Evolutionary conservation across 2,113 vertebrate genomes (phyloP), one percentile per base, ranked within the genome.

Genomic region (Anser brachyrhynchus): DNA sequence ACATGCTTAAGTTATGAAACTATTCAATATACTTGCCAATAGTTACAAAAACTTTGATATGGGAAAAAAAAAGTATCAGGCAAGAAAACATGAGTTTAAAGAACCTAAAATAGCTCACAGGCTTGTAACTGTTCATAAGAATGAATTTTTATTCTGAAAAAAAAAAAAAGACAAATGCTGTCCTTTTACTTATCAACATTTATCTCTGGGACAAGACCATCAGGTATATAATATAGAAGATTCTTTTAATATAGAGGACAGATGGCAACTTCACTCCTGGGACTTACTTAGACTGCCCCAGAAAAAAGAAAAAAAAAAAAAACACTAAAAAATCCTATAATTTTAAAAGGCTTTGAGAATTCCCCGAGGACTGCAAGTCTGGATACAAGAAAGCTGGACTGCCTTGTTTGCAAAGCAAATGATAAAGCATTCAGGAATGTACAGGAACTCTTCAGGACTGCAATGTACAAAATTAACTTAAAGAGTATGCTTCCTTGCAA

Each of bases 101-200:
- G 71, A 90, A 91, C 29, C 4, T 54, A 64, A 74, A 92, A 85
- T 25, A 90, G 18, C 80, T 96, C n/a, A 1, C 46, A 65, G 33
- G 59, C 89, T 90, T 33, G 3, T 33, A 76, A 84, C 26, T 69
- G 26, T 57, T 80, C 44, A 10, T 25, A 83, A 76, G 54, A 85
- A 76, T 78, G 21, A 89, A 67, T 89, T 94, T 96, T 95, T 67
- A 92, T 96, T 94, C 92, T 86, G 57, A 96, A 97, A 51, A 51
- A 51, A 44, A 89, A 44, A 89, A 97, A 97, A 98, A 95, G 95
- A 97, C 96, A 98, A 98, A 97, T 84, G 62, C 82, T 95, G 89
- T 94, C 95, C 97, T 98, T 95, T 97, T 98, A 98, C 98, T 98
- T 98, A 98, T 97, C 96, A 96, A 96, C 97, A 98, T 98, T 97